Evolutionary conservation across 1,140 invertebrate species (phyloP), one percentile per base, ranked within the genome.

Genomic region (Cotesia glomerata): DNA sequence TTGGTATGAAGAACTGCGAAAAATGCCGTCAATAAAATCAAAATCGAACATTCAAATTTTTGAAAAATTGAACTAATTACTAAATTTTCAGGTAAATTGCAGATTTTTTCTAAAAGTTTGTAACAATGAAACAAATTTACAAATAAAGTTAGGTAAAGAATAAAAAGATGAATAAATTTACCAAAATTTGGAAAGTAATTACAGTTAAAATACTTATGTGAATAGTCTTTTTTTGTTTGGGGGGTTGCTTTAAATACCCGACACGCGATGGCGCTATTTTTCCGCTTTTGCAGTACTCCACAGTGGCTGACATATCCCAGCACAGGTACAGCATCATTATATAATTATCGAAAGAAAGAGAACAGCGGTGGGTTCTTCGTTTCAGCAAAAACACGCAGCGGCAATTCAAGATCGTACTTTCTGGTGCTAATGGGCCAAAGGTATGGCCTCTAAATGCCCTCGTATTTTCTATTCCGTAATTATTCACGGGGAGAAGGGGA

Each of bases 301-400:
- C 71, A 67, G 58, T 69, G 59, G 59, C 58, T 65, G 35, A 69
- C 71, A 75, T 71, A 52, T 64, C 56, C 64, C 70, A 70, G 66
- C 74, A 72, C 72, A 69, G 72, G 71, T 74, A 71, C 70, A 70
- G 66, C 74, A 72, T 75, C 74, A 75, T 74, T 74, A 71, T 66
- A 69, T 72, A 75, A 75, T 75, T 73, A 72, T 62, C 26, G 2
- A 63, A 45, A 52, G 62, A 61, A 72, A 69, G 54, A 72, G 69
- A 45, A 45, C 39, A 45, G 39, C 39, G 39, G 39, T 45, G 58
- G 65, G 66, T 68, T 64, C 65, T 75, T 75, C 26, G 26, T 26
- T 26, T 26, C 74, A 69, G 70, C 56, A 56, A 36, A 14, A 69
- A 49, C 64, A 72, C 54, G 69, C 52, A 70, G 68, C 58, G n/a